These are phyloP conservation scores for Lamellibrachia luymesi DNA, from an alignment of 1,140 invertebrate species.

Conservation along the genomic window DNA sequence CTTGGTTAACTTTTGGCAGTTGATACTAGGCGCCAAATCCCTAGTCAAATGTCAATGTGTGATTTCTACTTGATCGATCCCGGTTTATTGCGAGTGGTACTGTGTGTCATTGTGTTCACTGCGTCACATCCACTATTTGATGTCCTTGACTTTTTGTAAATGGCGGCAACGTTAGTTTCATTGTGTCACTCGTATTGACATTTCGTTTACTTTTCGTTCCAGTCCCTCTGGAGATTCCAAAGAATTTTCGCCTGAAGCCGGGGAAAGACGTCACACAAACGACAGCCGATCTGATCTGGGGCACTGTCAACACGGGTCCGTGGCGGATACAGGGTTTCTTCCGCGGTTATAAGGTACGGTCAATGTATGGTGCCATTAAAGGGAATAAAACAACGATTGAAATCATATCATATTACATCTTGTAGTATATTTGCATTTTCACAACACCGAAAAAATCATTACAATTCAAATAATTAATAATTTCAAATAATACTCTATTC, in stretches of 20 bases:
- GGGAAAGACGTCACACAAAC: constrained; percentile 20
- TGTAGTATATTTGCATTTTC: too few relatives aligned
- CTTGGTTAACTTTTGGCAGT: neutral
- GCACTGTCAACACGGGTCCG: constrained; percentile 26
- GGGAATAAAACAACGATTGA: neutral
- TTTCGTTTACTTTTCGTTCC: neutral
- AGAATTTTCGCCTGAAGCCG: constrained; percentile 27
- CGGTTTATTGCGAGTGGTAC: neutral
- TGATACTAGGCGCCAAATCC: neutral
- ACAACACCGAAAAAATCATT: too few relatives aligned
- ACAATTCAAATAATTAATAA: too few relatives aligned
- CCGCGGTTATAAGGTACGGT: constrained; percentile 26
- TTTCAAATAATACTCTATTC: too few relatives aligned
- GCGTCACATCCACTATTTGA: neutral
- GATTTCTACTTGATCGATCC: neutral
- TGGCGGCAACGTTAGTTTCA: neutral
- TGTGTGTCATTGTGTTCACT: too few relatives aligned
- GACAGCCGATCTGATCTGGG: constrained; percentile 28
- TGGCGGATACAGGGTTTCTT: constrained; percentile 30
- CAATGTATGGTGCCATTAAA: neutral
- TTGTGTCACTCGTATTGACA: neutral
- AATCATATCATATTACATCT: neutral
- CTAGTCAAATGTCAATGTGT: neutral
- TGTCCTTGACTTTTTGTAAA: neutral
- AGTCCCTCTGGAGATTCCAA: constrained; percentile 25